Conservation (phyloP, 2,888 invertebrate species). For the Agonum fuliginosum region DNA sequence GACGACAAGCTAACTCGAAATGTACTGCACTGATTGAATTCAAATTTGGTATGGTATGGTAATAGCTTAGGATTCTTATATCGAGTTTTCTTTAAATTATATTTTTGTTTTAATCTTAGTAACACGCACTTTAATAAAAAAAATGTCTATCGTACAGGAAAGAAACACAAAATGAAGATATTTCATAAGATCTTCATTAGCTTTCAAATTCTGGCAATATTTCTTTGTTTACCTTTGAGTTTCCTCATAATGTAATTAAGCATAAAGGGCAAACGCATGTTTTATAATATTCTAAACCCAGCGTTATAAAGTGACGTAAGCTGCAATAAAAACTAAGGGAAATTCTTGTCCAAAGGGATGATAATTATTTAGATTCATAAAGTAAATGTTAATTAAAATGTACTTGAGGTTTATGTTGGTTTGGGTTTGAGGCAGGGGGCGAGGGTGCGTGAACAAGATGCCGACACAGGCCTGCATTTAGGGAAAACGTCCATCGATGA, state of each 20-base stretch:
- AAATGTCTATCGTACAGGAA: no score
- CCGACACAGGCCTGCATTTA: slow-evolving; percentile 33
- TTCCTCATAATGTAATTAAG: not conserved
- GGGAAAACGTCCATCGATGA: not conserved
- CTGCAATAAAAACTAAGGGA: slow-evolving; percentile 45
- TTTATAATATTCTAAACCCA: not conserved
- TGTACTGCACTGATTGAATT: no score
- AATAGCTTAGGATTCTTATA: no score
- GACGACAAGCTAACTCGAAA: no score
- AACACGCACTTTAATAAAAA: no score
- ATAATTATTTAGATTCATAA: slow-evolving; percentile 60
- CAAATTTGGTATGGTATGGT: no score
- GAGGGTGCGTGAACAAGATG: slow-evolving; percentile 55
- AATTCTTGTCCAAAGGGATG: slow-evolving; percentile 49
- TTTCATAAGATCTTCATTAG: no score
- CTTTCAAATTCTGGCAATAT: no score
- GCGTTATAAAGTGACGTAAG: slow-evolving; percentile 47
- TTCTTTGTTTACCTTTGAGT: no score
- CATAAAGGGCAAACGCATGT: slow-evolving; percentile 3
- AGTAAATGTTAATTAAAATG: slow-evolving; percentile 60
- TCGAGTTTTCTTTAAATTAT: no score
- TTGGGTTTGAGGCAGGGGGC: slow-evolving; percentile 27
- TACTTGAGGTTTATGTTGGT: slow-evolving; percentile 59
- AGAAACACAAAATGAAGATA: no score
- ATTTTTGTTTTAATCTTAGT: no score